These are phyloP conservation scores for Knipowitschia caucasica DNA, from an alignment of 2,797 vertebrate genomes.

Conservation along the genomic window DNA sequence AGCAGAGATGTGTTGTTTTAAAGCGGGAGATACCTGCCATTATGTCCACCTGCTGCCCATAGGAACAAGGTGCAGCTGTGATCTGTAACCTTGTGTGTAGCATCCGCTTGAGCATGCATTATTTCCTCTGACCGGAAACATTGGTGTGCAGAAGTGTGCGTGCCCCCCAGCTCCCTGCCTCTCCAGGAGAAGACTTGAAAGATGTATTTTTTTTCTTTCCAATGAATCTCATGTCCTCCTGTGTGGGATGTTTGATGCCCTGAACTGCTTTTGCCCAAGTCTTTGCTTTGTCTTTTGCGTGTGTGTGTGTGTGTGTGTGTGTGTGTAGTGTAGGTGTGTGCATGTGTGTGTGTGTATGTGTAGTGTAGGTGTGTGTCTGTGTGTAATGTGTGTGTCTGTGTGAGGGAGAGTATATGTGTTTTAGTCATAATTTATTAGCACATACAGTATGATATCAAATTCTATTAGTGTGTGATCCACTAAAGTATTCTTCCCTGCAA, in stretches of 20 bases:
- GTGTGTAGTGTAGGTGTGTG: too few species aligned
- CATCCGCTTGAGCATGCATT: constrained; percentile 21
- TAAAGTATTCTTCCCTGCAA: too few species aligned
- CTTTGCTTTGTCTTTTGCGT: too few species aligned
- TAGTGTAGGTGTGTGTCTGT: too few species aligned
- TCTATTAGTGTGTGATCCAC: too few species aligned
- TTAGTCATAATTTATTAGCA: too few species aligned
- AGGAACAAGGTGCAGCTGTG: background rate
- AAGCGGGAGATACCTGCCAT: constrained; percentile 32
- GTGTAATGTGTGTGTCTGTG: too few species aligned
- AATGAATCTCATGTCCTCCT: background rate
- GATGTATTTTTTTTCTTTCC: background rate
- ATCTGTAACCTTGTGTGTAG: constrained; percentile 14
- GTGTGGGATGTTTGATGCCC: background rate
- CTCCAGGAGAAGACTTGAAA: constrained; percentile 6
- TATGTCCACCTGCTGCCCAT: background rate
- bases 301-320: too few species aligned
- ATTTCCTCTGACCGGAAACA: constrained; percentile 15
- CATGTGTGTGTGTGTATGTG: too few species aligned
- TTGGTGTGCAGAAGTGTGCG: constrained; percentile 18
- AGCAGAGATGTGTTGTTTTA: constrained; percentile 34
- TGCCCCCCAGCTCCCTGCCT: constrained; percentile 17
- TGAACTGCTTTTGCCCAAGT: background rate
- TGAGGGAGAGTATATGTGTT: too few species aligned
- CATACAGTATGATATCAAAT: too few species aligned